phyloP scores from a whole-genome alignment of 2,797 vertebrate genomes.

The Lepus townsendii region DNA sequence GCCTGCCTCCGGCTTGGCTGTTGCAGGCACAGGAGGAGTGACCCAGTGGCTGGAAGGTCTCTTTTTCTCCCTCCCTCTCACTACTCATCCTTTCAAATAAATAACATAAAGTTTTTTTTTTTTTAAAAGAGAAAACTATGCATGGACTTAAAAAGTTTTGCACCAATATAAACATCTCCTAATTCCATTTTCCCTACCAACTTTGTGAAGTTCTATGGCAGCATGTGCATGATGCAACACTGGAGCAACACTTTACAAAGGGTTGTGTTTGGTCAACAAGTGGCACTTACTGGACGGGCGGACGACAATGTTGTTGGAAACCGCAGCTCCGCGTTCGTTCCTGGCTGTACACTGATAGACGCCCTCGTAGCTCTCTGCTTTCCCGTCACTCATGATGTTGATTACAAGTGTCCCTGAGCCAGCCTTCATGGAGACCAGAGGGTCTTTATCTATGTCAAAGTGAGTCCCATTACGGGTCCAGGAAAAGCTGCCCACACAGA shows the following conservation, averaged over 20 bases:
- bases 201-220: conserved; percentile 9
- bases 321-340: conserved; percentile 95
- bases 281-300: conserved; percentile 95
- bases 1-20: too few species aligned
- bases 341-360: conserved; percentile 97
- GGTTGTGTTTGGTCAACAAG: neutral
- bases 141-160: too few species aligned
- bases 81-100: too few species aligned
- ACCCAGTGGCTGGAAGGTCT: too few species aligned
- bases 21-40: too few species aligned
- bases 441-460: conserved; percentile 95
- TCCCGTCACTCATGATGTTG: conserved; percentile 95
- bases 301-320: conserved; percentile 96
- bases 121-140: too few species aligned
- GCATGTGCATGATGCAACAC: conserved; percentile 86
- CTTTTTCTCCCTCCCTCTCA: too few species aligned
- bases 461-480: conserved; percentile 98
- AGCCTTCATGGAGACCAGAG: conserved; percentile 93
- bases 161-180: too few species aligned
- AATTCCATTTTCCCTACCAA: too few species aligned
- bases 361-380: conserved; percentile 95
- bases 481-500: conserved; percentile 92
- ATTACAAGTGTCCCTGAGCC: conserved; percentile 95
- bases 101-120: too few species aligned
- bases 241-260: conserved; percentile 65